Evolutionary conservation across 2,113 vertebrate genomes (phyloP), one percentile per base, ranked within the genome.

Genomic region (Amazona guildingii): DNA sequence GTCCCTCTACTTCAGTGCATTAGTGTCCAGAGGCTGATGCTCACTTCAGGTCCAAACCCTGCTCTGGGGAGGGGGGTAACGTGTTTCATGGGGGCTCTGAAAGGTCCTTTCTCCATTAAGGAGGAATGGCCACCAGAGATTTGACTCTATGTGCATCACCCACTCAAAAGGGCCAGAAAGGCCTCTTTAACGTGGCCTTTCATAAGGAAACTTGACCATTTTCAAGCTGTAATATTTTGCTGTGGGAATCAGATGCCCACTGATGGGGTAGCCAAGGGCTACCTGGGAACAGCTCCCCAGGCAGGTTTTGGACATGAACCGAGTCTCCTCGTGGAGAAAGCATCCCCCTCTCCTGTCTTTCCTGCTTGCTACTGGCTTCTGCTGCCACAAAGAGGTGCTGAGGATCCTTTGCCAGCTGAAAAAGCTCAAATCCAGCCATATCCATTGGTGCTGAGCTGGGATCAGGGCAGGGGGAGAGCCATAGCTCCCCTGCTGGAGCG

Each of bases 1-100:
- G 97, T 97, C 97, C 95, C 74, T 74, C 59, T 96, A 74, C 97
- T 94, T 92, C 57, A 75, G 90, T 94, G 68, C 93, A 20, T 83
- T 64, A 82, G 82, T n/a, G 57, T 31, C 84, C 61, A 12, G 76
- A 66, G 85, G 7, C 83, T 2, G 12, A 3, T 0, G 27, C 82
- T 94, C 89, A 1, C 73, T 91, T 84, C 67, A 48, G 63, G 37
- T 51, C 95, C 94, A 92, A 24, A 91, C 49, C 54, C 75, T 85
- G 86, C 88, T 93, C 52, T 49, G 82, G 78, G 86, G 62, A 78
- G 1, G 13, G 25, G 39, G 41, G 17, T 11, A 35, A 28, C 4
- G 0, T 1, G 9, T 69, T 63, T 6, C 15, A 6, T 31, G 73
- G 44, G 33, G 55, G n/a, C 16, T 76, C 39, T 9, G 9, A 33